phyloP scores from a whole-genome alignment of 2,888 invertebrate genomes.

The Busseola fusca region DNA sequence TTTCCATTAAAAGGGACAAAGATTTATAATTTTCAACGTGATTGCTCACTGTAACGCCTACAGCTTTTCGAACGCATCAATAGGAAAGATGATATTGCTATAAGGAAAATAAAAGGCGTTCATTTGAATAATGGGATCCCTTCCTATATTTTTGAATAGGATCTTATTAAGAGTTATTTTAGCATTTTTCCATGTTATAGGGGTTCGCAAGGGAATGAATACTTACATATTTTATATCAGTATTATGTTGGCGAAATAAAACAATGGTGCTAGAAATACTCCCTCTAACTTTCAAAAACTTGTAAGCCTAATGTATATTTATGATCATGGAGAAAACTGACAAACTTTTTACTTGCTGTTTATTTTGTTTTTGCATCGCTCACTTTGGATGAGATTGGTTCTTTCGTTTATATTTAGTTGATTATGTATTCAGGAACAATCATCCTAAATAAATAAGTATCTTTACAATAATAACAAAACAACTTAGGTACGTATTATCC shows the following conservation, averaged over 20 bases:
- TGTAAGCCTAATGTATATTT: slow-evolving; percentile 26
- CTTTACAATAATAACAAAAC: background rate
- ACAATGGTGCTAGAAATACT: slow-evolving; percentile 18
- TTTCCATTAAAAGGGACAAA: slow-evolving; percentile 7
- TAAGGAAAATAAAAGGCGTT: slow-evolving; percentile 61
- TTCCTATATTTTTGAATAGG: slow-evolving; percentile 49
- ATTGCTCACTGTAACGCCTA: slow-evolving; percentile 37
- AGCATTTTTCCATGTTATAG: slow-evolving; percentile 49
- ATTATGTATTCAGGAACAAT: slow-evolving; percentile 1
- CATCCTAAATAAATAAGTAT: background rate
- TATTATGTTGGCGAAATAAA: slow-evolving; percentile 33
- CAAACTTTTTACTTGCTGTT: slow-evolving; percentile 22
- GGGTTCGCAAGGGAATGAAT: slow-evolving; percentile 35
- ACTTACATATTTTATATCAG: slow-evolving; percentile 46
- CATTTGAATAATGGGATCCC: slow-evolving; percentile 61
- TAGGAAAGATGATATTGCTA: slow-evolving; percentile 55
- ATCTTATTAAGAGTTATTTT: slow-evolving; percentile 55
- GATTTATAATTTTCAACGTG: slow-evolving; percentile 27
- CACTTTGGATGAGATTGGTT: background rate
- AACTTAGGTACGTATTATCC: background rate
- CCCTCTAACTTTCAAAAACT: slow-evolving; percentile 9
- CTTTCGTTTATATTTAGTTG: slow-evolving; percentile 4
- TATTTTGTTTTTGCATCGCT: slow-evolving; percentile 24
- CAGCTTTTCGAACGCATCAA: slow-evolving; percentile 33
- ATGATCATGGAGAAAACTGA: slow-evolving; percentile 16